Evolutionary conservation across 1,140 invertebrate genomes (phyloP).

Genomic region (Danaus plexippus): DNA sequence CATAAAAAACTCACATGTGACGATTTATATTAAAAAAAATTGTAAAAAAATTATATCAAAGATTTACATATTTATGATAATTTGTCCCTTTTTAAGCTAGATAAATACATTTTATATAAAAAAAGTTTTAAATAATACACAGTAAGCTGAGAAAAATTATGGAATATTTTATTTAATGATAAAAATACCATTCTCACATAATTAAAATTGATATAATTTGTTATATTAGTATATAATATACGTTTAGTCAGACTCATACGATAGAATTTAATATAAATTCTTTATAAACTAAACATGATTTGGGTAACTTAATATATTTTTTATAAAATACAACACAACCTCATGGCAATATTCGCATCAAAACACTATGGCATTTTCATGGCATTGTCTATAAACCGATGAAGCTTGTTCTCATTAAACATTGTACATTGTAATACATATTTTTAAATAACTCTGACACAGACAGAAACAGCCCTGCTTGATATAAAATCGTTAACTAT

Average conservation of each 20-base stretch:
- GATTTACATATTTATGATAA: neutral
- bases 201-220: constrained; percentile 42
- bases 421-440: constrained; percentile 4
- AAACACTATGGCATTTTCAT: constrained; percentile 52
- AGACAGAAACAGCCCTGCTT: constrained; percentile 8
- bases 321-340: constrained; percentile 58
- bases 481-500: too few relatives aligned
- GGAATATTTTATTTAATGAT: constrained; percentile 43
- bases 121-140: too few relatives aligned
- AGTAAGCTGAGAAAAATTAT: too few relatives aligned
- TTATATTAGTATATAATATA: constrained; percentile 48
- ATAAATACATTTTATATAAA: constrained; percentile 4
- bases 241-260: constrained; percentile 60
- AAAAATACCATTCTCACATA: constrained; percentile 65
- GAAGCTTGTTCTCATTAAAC: constrained; percentile 2
- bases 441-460: neutral
- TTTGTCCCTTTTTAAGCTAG: constrained; percentile 15
- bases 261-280: constrained; percentile 67
- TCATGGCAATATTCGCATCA: constrained; percentile 49
- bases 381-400: constrained; percentile 15
- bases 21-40: too few relatives aligned
- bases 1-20: too few relatives aligned
- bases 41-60: too few relatives aligned
- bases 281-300: constrained; percentile 52
- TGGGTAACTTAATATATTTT: constrained; percentile 65